These are phyloP conservation scores for Ctena decussata DNA, from an alignment of 2,888 invertebrate species.

Conservation along the genomic window DNA sequence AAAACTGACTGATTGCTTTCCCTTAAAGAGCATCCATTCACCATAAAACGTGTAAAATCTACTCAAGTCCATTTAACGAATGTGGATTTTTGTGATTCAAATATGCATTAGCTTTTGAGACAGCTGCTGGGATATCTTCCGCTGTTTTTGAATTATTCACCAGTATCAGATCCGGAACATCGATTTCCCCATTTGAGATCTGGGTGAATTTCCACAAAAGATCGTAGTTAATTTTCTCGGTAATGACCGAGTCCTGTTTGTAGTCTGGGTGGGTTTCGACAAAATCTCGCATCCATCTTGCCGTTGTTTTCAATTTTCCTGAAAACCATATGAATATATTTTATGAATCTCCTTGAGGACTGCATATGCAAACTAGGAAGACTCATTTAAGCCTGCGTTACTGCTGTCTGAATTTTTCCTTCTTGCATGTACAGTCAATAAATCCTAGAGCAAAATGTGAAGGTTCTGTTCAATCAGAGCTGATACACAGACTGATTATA, in stretches of 20 bases:
- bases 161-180: constrained; percentile 75
- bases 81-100: constrained; percentile 52
- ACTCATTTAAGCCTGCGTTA: too few species aligned
- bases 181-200: constrained; percentile 68
- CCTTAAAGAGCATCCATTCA: too few species aligned
- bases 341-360: too few species aligned
- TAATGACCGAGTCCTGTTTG: constrained; percentile 95
- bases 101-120: constrained; percentile 72
- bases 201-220: constrained; percentile 74
- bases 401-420: too few species aligned
- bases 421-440: too few species aligned
- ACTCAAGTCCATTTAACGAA: neutral
- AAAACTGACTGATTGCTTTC: too few species aligned
- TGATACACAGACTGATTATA: too few species aligned
- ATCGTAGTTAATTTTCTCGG: constrained; percentile 89
- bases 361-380: too few species aligned
- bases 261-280: constrained; percentile 96
- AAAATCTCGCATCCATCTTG: constrained; percentile 97
- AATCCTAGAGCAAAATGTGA: too few species aligned
- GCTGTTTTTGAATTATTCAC: constrained; percentile 75
- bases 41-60: too few species aligned
- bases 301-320: constrained; percentile 97
- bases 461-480: too few species aligned
- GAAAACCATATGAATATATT: too few species aligned
- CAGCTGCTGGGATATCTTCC: constrained; percentile 80